Conservation (phyloP, 2,113 vertebrate genomes). For the Girardinichthys multiradiatus region DNA sequence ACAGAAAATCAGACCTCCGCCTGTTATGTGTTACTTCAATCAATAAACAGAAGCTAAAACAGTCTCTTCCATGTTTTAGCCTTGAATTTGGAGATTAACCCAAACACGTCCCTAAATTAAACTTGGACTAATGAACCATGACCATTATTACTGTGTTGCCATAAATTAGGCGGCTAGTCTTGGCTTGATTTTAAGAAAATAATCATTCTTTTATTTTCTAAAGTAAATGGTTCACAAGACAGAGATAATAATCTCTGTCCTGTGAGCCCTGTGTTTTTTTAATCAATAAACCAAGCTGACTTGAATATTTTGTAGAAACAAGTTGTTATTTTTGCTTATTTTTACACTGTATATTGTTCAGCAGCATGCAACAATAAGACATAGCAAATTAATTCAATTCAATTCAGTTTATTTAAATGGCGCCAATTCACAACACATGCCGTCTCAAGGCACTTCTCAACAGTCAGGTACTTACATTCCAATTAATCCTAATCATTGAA, state of each 20-base stretch:
- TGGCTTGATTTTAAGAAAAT: background rate
- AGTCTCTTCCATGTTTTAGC: background rate
- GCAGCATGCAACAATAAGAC: no score
- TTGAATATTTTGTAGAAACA: background rate
- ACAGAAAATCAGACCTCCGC: background rate
- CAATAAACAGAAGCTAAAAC: background rate
- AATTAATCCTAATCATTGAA: no score
- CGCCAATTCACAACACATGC: no score
- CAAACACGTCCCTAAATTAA: background rate
- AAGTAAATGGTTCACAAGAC: slow-evolving; percentile 2
- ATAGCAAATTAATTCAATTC: no score
- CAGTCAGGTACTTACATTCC: no score
- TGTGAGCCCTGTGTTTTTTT: no score
- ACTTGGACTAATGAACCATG: slow-evolving; percentile 21
- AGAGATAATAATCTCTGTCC: no score
- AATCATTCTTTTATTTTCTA: background rate
- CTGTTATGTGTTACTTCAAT: slow-evolving; percentile 25
- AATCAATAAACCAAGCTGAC: background rate
- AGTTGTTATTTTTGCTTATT: background rate
- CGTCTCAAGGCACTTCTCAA: no score
- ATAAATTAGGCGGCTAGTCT: background rate
- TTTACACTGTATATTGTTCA: background rate
- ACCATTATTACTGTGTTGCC: slow-evolving; percentile 5
- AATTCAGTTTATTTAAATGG: no score
- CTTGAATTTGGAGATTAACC: slow-evolving; percentile 13